A percentile compares a stretch with the other conserved stretches of the same genome.
phyloP scores from a whole-genome alignment of 2,888 invertebrate species.

The Leucophenga maculata region DNA sequence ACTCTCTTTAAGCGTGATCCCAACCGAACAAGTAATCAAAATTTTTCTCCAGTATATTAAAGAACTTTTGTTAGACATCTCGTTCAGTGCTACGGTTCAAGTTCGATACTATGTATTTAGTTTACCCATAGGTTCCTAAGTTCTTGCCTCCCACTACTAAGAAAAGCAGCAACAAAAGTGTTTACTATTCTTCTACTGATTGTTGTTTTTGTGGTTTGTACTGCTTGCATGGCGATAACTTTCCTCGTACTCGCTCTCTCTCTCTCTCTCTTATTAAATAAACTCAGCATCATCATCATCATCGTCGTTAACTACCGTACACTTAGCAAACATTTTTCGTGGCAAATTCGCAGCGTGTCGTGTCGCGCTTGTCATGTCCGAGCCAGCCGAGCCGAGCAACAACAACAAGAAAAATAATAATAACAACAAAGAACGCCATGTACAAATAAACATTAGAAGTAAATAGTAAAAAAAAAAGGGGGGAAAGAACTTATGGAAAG shows the following conservation, averaged over 20 bases:
- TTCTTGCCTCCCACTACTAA: not conserved
- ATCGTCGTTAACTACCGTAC: not conserved
- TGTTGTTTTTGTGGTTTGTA: constrained; percentile 27
- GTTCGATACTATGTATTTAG: too few relatives aligned
- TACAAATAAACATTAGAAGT: constrained; percentile 58
- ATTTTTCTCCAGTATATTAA: too few relatives aligned
- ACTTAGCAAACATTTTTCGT: constrained; percentile 41
- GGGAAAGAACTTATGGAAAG: constrained; percentile 41
- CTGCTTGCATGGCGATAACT: constrained; percentile 13
- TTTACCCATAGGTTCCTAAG: too few relatives aligned
- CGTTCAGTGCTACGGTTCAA: too few relatives aligned
- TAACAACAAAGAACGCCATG: constrained; percentile 59
- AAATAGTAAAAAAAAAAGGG: constrained; percentile 35
- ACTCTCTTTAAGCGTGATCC: too few relatives aligned
- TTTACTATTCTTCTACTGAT: constrained; percentile 17
- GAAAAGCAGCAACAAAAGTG: constrained; percentile 1
- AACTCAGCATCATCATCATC: too few relatives aligned
- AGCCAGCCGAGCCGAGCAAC: too few relatives aligned
- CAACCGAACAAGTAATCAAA: too few relatives aligned
- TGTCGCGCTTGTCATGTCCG: constrained; percentile 62
- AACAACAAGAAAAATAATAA: too few relatives aligned
- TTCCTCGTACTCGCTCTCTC: too few relatives aligned
- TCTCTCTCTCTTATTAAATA: too few relatives aligned
- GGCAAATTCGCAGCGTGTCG: constrained; percentile 64
- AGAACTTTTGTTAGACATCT: too few relatives aligned